Evolutionary conservation across 2,888 invertebrate genomes (phyloP).

Genomic region (Ommatoiulus sabulosus): DNA sequence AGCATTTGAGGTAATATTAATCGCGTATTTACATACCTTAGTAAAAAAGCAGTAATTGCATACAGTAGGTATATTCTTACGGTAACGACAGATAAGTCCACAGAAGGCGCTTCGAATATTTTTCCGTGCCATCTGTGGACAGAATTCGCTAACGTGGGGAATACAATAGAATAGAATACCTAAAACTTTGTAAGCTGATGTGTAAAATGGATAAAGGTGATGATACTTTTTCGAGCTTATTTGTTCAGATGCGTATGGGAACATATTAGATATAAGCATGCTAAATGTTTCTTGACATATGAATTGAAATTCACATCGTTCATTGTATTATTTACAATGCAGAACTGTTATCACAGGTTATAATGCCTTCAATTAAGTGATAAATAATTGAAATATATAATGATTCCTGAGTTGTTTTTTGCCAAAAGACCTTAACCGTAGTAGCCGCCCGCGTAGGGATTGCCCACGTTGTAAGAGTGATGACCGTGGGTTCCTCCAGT

Average conservation of each 20-base stretch:
- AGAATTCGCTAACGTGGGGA: background rate
- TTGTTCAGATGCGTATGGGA: background rate
- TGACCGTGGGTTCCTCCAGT: conserved; percentile 53
- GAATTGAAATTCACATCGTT: background rate
- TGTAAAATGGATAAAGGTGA: background rate
- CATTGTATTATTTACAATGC: background rate
- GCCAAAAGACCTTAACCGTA: background rate
- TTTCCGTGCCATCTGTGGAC: background rate
- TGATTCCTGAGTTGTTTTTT: conserved; percentile 29
- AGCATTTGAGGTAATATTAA: conserved; percentile 40
- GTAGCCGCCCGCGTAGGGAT: background rate
- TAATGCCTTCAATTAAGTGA: conserved; percentile 50
- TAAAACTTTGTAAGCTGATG: background rate
- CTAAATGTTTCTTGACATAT: background rate
- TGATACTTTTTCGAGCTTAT: background rate
- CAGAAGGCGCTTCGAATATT: background rate
- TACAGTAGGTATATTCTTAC: background rate
- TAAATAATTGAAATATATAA: background rate
- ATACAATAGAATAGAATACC: background rate
- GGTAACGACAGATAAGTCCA: background rate
- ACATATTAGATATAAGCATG: background rate
- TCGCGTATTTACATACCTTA: background rate
- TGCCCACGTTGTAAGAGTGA: background rate
- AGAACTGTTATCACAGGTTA: conserved; percentile 49
- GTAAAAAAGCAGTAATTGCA: background rate